Evolutionary conservation across 2,888 invertebrate species (phyloP), one percentile per base, ranked within the genome.

Genomic region (Gandaritis pyraliata): DNA sequence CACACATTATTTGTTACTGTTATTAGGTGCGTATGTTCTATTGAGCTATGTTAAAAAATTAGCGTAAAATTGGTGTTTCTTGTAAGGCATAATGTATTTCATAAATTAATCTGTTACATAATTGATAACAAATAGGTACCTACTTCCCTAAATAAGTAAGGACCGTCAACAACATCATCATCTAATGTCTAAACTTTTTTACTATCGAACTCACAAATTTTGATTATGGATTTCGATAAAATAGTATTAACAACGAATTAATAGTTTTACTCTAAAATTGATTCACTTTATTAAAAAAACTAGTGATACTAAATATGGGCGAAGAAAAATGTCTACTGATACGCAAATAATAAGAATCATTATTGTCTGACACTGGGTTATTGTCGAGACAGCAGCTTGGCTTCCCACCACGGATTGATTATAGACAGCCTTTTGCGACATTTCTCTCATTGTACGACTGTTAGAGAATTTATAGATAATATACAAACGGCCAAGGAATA

Each of bases 331-430:
- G 71, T 80, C 79, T 81, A 81, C 85, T 82, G 82, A 85, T 56
- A 76, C 77, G 90, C 90, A 90, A 90, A 90, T 80, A 66, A 90
- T 83, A 87, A 78, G 75, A 88, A 89, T 86, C 72, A 88, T 92
- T 92, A 92, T 92, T 92, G 92, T 92, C 92, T 90, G 89, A 91
- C 92, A 92, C 91, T 90, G 89, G 90, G 89, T 92, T 92, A 92
- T 92, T 92, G 92, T 92, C 92, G 80, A 91, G 91, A 92, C 92
- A 92, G 92, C 92, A 92, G 92, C 85, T 88, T 46, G 68, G 87
- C 85, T 78, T 70, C 70, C 61, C 81, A 86, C 87, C 87, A 71
- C 79, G 78, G 83, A 85, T 86, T 82, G 86, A 84, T 87, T 87
- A 87, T 75, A 81, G 78, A 69, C 18, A 66, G 62, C 68, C 72